Base-by-base conservation (phyloP, 2,113 vertebrate species). In the Scopus umbretta region DNA sequence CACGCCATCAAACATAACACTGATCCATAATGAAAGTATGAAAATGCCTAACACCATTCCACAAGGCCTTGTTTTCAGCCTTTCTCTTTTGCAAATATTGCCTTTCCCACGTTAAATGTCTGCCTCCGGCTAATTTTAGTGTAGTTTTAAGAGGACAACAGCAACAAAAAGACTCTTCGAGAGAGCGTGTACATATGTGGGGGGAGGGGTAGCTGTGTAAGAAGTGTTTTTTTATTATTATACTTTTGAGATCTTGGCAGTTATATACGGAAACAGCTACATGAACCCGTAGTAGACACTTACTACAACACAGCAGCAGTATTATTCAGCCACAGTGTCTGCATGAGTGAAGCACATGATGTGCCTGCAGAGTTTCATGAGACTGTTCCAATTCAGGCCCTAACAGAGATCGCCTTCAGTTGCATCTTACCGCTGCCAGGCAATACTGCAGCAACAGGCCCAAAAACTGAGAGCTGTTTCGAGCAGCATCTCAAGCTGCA, bases 111-210 rank as follows among this genome's bases (percentile, higher is more conserved):
- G 3, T 11, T n/a, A 56, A 76, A 30, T 7, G 40, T 12, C 71
- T 78, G 63, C 86, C 72, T 88, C 15, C 0, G 7, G 93, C 72
- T 89, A 61, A 52, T 86, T 86, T 74, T 49, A 73, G 49, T 30
- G 34, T 11, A 25, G 27, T 49, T 83, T 90, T 36, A 91, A 72
- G 56, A 91, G 29, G 29, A 84, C 79, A 82, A 73, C 36, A 95
- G 38, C 56, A 94, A 86, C 56, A 66, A 38, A 43, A 88, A 65
- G 61, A 49, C 30, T 65, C 56, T 73, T 40, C 62, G 55, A 90
- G 56, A 50, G 52, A 74, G 52, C 0, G 2, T 11, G 47, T 29
- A 29, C 2, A 2, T n/a, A 34, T 1, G 11, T 5, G 6, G 38
- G 8, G 25, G 30, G 11, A n/a, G 55, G 13, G 66, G 42, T 25